Evolutionary conservation across 1,140 invertebrate species (phyloP).

Genomic region (Berghia stephanieae): DNA sequence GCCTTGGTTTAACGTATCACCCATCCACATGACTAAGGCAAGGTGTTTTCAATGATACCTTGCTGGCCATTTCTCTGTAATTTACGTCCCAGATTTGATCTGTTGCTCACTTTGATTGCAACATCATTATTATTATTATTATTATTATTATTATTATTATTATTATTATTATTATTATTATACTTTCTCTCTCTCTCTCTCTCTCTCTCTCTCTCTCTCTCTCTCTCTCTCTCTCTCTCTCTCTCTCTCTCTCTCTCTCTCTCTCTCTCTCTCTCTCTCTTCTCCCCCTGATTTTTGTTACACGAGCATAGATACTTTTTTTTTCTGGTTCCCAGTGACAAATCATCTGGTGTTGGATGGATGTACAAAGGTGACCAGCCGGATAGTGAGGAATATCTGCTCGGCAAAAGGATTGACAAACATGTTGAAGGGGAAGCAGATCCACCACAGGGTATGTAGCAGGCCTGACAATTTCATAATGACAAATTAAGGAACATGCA

Average conservation of each 20-base stretch:
- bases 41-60: too few relatives aligned
- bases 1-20: too few relatives aligned
- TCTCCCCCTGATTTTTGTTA: background rate
- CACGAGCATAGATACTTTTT: background rate
- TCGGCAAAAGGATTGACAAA: slow-evolving; percentile 89
- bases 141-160: background rate
- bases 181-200: background rate
- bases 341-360: slow-evolving; percentile 76
- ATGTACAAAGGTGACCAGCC: slow-evolving; percentile 89
- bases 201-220: slow-evolving; percentile 4
- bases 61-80: too few relatives aligned
- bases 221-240: background rate
- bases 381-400: slow-evolving; percentile 87
- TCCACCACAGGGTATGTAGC: too few relatives aligned
- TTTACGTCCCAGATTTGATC: too few relatives aligned
- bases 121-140: background rate
- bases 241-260: background rate
- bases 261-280: background rate
- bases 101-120: background rate
- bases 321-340: slow-evolving; percentile 12
- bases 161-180: background rate
- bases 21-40: too few relatives aligned
- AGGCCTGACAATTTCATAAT: too few relatives aligned
- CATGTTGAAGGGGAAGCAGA: slow-evolving; percentile 40
- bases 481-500: too few relatives aligned